Base-by-base conservation (phyloP, 2,113 vertebrate species). In the Limnothrissa miodon region DNA sequence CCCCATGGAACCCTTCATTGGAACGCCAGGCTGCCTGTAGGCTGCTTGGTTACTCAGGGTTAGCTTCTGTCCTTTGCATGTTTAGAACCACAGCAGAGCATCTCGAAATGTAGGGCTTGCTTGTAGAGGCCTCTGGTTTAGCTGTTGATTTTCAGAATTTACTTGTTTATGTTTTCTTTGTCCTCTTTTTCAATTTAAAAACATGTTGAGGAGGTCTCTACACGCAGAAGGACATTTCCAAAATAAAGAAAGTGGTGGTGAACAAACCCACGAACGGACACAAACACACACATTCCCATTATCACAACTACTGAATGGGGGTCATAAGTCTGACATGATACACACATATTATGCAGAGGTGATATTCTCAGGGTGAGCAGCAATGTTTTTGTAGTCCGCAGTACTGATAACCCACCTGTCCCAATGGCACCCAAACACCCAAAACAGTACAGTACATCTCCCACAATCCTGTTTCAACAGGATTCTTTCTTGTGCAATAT, bases 301-400 rank as follows among this genome's bases (percentile, higher is more conserved):
- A 80, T 83, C 85, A 88, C 82, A 23, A 79, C 84, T 59, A 87
- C 86, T 74, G 66, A 74, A 74, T 36, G 66, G 36, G 66, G 62
- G 62, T 70, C 25, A 70, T 25, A 29, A 33, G 66, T 29, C 17
- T 36, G 25, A 15, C 25, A 36, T 74, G 66, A 36, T 74, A 36
- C 66, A 74, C 66, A 74, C 66, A 36, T 11, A 74, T 42, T n/a
- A 42, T 74, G 66, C 66, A 74, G 33, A 74, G 29, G 66, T 74
- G 66, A 74, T 74, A 74, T 74, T 74, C 66, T 74, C 66, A 74
- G 66, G 66, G 25, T 74, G 66, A 74, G 66, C 66, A 74, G 66
- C 66, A 74, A 17, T 33, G 23, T 74, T 56, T 74, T 33, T 74
- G 66, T 74, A 74, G 66, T 74, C 66, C 66, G 66, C 66, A 74